These are phyloP conservation scores for Neoscelio sp. DNA, from an alignment of 2,888 invertebrate species.

Conservation along the genomic window DNA sequence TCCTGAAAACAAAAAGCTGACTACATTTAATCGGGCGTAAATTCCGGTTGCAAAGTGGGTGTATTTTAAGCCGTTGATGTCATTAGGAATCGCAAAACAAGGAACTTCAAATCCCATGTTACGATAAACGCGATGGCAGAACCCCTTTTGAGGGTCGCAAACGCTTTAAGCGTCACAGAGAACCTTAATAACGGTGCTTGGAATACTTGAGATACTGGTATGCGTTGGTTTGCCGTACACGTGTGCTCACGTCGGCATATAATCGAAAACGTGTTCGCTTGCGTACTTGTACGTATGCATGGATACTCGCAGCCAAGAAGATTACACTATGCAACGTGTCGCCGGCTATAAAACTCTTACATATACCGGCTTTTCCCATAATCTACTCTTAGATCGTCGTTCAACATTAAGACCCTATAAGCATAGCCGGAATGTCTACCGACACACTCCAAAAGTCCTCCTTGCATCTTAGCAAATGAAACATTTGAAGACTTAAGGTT, in stretches of 20 bases:
- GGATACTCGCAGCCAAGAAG: slow-evolving; percentile 39
- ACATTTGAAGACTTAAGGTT: slow-evolving; percentile 21
- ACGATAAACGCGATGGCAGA: slow-evolving; percentile 19
- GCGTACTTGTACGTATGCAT: slow-evolving; percentile 29
- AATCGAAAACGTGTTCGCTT: slow-evolving; percentile 46
- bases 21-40: slow-evolving; percentile 26
- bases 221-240: slow-evolving; percentile 26
- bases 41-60: slow-evolving; percentile 26
- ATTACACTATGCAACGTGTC: slow-evolving; percentile 67
- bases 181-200: slow-evolving; percentile 55
- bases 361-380: slow-evolving; percentile 65
- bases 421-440: slow-evolving; percentile 59
- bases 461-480: slow-evolving; percentile 49
- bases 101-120: slow-evolving; percentile 19
- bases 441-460: slow-evolving; percentile 2
- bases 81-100: slow-evolving; percentile 39
- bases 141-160: slow-evolving; percentile 14
- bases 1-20: slow-evolving; percentile 20
- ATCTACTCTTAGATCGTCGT: slow-evolving; percentile 68
- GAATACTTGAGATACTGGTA: slow-evolving; percentile 42
- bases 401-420: slow-evolving; percentile 68
- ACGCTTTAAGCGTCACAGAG: slow-evolving; percentile 32
- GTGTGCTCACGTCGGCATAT: slow-evolving; percentile 30
- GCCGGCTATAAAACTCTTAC: slow-evolving; percentile 70
- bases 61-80: slow-evolving; percentile 23